Base-by-base conservation (phyloP, 2,113 vertebrate species). In the Pseudorhombus dupliciocellatus region DNA sequence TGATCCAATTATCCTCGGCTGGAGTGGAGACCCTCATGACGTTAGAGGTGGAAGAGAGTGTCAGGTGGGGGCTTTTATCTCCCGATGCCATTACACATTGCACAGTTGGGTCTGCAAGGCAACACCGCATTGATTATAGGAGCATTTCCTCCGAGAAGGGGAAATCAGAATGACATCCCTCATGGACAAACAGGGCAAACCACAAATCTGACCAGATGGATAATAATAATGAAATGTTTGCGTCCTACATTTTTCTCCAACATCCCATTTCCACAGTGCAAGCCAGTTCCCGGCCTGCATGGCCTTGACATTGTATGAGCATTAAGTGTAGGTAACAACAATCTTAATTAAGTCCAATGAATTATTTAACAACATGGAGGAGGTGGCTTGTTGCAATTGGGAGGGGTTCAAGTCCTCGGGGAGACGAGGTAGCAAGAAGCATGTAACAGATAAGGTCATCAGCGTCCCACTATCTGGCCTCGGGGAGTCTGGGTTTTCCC, bases 1-100 rank as follows among this genome's bases (percentile, higher is more conserved):
- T 83, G 87, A 73, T 88, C 79, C 84, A 88, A 84, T 91, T 89
- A 84, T 69, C 37, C 16, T 71, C 74, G 73, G 77, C 77, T 63
- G 80, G 65, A 73, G 82, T 44, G 42, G 73, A 67, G 53, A 48
- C 53, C 31, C 46, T 18, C 34, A 0, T 37, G 26, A 53, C 40
- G 51, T 66, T 61, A 30, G 37, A 70, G 71, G 59, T 52, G 56
- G 57, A 64, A 5, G 31, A 64, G 26, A 46, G 65, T 61, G 81
- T 75, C 70, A 65, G 59, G 58, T 71, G 30, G 6, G 10, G 22
- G 48, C 70, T 75, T 87, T 89, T 61, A 80, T 81, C 78, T 72
- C 7, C 24, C 53, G 2, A 44, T 62, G 76, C 37, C 62, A 74
- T 26, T 58, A 64, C 66, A 70, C 77, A 88, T 77, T 46, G 76